Conservation (phyloP, 1,140 invertebrate species). For the Drosophila arawakana region DNA sequence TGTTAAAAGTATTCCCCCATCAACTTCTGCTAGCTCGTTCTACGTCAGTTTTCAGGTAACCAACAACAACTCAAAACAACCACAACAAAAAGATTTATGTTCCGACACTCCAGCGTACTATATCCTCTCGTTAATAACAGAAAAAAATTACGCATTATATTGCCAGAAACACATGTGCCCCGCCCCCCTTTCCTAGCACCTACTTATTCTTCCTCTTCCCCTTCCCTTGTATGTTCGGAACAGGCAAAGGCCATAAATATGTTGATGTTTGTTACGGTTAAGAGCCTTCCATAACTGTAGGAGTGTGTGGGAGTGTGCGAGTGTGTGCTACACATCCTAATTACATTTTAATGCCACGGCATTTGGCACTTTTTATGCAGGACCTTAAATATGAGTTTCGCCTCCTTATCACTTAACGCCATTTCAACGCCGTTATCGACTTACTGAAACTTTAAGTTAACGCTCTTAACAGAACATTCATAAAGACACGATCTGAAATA, state of each 20-base stretch:
- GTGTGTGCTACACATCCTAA: slow-evolving; percentile 36
- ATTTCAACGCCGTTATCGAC: background rate
- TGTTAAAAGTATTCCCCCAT: slow-evolving; percentile 6
- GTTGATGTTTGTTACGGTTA: slow-evolving; percentile 30
- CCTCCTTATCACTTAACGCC: background rate
- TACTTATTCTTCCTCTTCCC: background rate
- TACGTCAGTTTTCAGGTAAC: slow-evolving; percentile 21
- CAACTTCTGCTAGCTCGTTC: background rate
- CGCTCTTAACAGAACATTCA: background rate
- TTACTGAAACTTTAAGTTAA: background rate
- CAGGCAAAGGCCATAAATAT: slow-evolving; percentile 40
- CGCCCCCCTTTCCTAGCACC: background rate
- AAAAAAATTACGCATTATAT: slow-evolving; percentile 42
- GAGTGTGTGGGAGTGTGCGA: background rate
- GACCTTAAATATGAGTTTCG: background rate
- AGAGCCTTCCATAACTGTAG: slow-evolving; percentile 1
- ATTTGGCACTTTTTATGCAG: slow-evolving; percentile 28
- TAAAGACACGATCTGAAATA: too few species aligned
- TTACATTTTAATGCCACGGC: slow-evolving; percentile 48
- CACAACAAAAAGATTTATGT: slow-evolving; percentile 33
- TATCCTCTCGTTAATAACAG: slow-evolving; percentile 42
- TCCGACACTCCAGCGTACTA: slow-evolving; percentile 27
- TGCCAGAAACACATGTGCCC: slow-evolving; percentile 14
- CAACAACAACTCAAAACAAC: background rate
- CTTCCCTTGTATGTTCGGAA: slow-evolving; percentile 14